A percentile compares a stretch with the other conserved stretches of the same genome.
Conservation (phyloP, 2,113 vertebrate species). For the Clarias macrocephalus region DNA sequence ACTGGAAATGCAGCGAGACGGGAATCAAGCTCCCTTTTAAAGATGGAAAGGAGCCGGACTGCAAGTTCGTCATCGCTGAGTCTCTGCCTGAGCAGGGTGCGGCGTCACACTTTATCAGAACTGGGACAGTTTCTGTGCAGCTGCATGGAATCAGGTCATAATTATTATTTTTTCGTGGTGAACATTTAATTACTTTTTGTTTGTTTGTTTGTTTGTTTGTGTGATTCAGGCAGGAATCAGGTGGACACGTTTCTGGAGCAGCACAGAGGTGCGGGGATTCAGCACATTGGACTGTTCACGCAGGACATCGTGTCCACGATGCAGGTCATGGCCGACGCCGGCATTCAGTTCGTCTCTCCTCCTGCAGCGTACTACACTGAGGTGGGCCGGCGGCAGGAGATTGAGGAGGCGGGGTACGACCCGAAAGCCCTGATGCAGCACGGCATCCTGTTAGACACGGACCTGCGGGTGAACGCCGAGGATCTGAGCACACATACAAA, state of each 20-base stretch:
- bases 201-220: not conserved
- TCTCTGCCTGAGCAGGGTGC: constrained; percentile 74
- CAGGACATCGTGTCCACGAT: constrained; percentile 75
- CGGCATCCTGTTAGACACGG: constrained; percentile 88
- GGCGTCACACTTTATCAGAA: not conserved
- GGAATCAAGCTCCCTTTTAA: constrained; percentile 61
- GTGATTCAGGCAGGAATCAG: constrained; percentile 79
- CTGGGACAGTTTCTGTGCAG: not conserved
- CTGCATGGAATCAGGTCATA: not conserved
- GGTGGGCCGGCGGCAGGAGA: constrained; percentile 79
- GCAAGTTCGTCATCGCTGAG: constrained; percentile 87
- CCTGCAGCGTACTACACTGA: constrained; percentile 83
- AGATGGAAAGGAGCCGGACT: constrained; percentile 66
- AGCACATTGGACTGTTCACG: constrained; percentile 85
- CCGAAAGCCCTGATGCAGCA: constrained; percentile 72
- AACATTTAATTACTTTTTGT: not conserved
- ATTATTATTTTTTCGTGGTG: not conserved
- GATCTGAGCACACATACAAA: constrained; percentile 13
- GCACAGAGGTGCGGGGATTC: constrained; percentile 83
- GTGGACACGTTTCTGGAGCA: constrained; percentile 84
- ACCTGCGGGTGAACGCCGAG: not conserved
- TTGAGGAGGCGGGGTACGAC: constrained; percentile 74
- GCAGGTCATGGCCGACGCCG: constrained; percentile 64
- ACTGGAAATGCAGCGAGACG: constrained; percentile 70
- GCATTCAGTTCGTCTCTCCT: constrained; percentile 79